Conservation (phyloP, 2,888 invertebrate genomes). For the Erebia ligea region DNA sequence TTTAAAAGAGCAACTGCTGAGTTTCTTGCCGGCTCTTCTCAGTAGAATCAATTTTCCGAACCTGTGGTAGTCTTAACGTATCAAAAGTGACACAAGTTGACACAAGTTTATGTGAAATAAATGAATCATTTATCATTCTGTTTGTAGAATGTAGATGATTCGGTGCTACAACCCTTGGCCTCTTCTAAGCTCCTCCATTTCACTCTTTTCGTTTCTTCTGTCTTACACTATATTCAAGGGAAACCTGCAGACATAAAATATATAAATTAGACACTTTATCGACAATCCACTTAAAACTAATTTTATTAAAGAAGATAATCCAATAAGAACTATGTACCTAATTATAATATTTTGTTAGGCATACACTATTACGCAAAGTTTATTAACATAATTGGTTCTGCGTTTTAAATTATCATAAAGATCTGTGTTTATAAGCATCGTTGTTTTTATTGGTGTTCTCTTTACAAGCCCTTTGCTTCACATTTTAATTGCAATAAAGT, state of each 20-base stretch:
- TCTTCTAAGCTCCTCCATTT: no score
- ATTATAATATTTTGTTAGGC: constrained; percentile 38
- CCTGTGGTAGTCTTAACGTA: no score
- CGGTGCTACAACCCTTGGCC: no score
- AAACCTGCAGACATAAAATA: neutral
- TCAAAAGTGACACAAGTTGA: no score
- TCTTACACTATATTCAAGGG: neutral
- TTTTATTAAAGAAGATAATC: constrained; percentile 28
- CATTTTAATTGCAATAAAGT: constrained; percentile 36
- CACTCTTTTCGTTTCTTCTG: no score
- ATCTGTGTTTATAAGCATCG: constrained; percentile 50
- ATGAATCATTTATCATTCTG: no score
- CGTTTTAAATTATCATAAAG: constrained; percentile 49
- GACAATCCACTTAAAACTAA: constrained; percentile 38
- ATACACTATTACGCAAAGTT: constrained; percentile 41
- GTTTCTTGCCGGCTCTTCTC: no score
- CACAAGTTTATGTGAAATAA: no score
- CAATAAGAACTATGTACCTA: constrained; percentile 25
- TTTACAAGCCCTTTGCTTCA: constrained; percentile 54
- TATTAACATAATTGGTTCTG: constrained; percentile 41
- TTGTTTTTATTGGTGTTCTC: constrained; percentile 52
- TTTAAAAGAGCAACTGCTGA: no score
- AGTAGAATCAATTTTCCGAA: no score
- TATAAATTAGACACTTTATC: constrained; percentile 29
- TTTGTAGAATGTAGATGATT: no score